These are phyloP conservation scores for Galeruca laticollis DNA, from an alignment of 2,888 invertebrate genomes.

Conservation along the genomic window DNA sequence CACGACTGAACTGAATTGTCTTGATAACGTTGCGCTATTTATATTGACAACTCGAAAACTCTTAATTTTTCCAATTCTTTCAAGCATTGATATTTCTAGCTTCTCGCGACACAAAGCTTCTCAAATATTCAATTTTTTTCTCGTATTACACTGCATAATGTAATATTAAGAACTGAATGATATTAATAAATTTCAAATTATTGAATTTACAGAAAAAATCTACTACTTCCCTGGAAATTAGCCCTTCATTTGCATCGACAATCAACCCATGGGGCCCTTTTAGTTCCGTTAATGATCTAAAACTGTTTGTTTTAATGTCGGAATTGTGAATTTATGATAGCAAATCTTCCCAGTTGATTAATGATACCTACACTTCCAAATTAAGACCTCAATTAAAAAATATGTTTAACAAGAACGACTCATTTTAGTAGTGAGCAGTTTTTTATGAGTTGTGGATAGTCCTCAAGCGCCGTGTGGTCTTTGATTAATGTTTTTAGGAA, in stretches of 20 bases:
- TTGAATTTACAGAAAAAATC: conserved; percentile 2
- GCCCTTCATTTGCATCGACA: conserved; percentile 44
- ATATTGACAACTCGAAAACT: too few relatives aligned
- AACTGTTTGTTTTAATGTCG: conserved; percentile 34
- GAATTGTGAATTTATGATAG: conserved; percentile 41
- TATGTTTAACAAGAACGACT: conserved; percentile 31
- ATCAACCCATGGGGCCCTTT: conserved; percentile 33
- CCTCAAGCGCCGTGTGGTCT: conserved; percentile 34
- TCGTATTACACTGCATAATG: too few relatives aligned
- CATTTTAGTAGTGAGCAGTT: conserved; percentile 32
- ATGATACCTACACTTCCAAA: conserved; percentile 39
- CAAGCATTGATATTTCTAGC: too few relatives aligned
- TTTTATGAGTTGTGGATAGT: conserved; percentile 25
- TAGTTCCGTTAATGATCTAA: conserved; percentile 39
- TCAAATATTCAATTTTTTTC: too few relatives aligned
- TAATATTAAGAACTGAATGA: too few relatives aligned
- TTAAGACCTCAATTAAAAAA: conserved; percentile 43
- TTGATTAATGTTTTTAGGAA: conserved; percentile 31
- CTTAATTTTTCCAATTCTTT: too few relatives aligned
- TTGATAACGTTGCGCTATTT: too few relatives aligned
- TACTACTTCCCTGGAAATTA: conserved; percentile 19
- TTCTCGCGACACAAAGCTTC: too few relatives aligned
- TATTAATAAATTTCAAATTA: too few relatives aligned
- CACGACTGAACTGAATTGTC: too few relatives aligned
- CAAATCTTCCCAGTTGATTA: conserved; percentile 43